These are phyloP conservation scores for Brachyptera putata DNA, from an alignment of 2,888 invertebrate genomes.

Conservation along the genomic window DNA sequence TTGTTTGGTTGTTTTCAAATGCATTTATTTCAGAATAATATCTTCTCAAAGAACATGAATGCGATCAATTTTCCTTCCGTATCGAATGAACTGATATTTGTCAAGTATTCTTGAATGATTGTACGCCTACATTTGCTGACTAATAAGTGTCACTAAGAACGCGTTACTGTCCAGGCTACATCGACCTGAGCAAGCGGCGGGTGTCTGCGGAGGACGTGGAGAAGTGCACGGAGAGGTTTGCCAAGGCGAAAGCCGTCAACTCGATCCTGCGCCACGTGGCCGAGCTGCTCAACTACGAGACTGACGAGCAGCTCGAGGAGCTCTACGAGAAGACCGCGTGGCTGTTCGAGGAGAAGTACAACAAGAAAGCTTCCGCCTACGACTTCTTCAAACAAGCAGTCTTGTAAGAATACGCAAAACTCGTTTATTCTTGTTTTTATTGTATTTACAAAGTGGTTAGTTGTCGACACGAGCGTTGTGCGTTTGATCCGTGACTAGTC, in stretches of 20 bases:
- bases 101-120: too few relatives aligned
- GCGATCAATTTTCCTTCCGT: too few relatives aligned
- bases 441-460: not conserved
- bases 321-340: constrained; percentile 96
- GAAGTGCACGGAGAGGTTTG: constrained; percentile 97
- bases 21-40: too few relatives aligned
- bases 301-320: constrained; percentile 89
- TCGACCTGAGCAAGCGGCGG: constrained; percentile 97
- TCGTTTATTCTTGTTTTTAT: not conserved
- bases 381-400: constrained; percentile 99
- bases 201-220: constrained; percentile 97
- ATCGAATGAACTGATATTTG: too few relatives aligned
- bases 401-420: constrained; percentile 60
- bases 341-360: constrained; percentile 96
- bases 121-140: too few relatives aligned
- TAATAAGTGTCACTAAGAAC: too few relatives aligned
- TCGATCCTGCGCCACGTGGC: constrained; percentile 97
- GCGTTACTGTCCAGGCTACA: constrained; percentile 71
- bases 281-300: constrained; percentile 85
- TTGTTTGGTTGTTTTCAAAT: too few relatives aligned
- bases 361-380: constrained; percentile 92
- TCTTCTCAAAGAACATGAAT: too few relatives aligned
- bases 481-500: too few relatives aligned
- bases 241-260: constrained; percentile 97
- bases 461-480: too few relatives aligned